Evolutionary conservation across 2,888 invertebrate genomes (phyloP).

Genomic region (Trichacis sp.): DNA sequence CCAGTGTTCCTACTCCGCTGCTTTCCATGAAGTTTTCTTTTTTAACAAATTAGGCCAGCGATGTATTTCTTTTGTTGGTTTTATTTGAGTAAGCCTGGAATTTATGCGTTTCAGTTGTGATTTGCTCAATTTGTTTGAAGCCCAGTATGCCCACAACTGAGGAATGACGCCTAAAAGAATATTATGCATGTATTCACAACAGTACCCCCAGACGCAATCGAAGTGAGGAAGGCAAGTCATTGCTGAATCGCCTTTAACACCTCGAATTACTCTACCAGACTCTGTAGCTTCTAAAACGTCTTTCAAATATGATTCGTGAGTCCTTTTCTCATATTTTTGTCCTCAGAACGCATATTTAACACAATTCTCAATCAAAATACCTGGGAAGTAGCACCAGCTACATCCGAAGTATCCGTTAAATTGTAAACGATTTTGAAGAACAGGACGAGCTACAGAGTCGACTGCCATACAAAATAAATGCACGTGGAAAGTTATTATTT

Average conservation of each 20-base stretch:
- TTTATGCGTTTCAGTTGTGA: slow-evolving; percentile 12
- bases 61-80: slow-evolving; percentile 19
- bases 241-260: slow-evolving; percentile 22
- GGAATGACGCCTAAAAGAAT: slow-evolving; percentile 23
- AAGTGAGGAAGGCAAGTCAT: slow-evolving; percentile 14
- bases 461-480: background rate
- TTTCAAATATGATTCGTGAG: no score
- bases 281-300: background rate
- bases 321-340: no score
- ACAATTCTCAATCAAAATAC: background rate
- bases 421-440: slow-evolving; percentile 14
- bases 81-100: slow-evolving; percentile 13
- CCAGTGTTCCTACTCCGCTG: slow-evolving; percentile 19
- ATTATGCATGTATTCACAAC: slow-evolving; percentile 30
- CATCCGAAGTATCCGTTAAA: slow-evolving; percentile 9
- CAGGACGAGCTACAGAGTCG: slow-evolving; percentile 18
- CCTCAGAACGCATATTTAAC: slow-evolving; percentile 5
- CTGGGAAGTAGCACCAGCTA: slow-evolving; percentile 18
- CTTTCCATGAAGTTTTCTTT: slow-evolving; percentile 14
- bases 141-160: slow-evolving; percentile 23
- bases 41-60: slow-evolving; percentile 5
- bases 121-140: slow-evolving; percentile 3
- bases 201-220: slow-evolving; percentile 27
- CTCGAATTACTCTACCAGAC: slow-evolving; percentile 6
- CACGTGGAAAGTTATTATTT: background rate